Conservation (phyloP, 2,113 vertebrate genomes). For the Coracopsis vasa region DNA sequence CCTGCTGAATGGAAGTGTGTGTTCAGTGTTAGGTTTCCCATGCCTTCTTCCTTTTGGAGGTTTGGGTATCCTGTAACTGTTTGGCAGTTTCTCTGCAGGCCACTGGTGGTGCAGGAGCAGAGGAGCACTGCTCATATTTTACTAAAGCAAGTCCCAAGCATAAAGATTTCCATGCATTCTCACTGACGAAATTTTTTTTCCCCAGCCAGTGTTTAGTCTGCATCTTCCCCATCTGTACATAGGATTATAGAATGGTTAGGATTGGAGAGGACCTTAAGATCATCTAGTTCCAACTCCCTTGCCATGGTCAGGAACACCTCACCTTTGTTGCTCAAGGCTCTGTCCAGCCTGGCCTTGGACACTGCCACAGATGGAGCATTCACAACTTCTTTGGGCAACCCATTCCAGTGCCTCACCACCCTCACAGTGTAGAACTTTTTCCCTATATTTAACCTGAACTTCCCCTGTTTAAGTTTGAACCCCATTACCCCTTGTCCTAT, state of each 20-base stretch:
- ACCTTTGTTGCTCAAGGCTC: background rate
- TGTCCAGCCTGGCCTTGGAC: background rate
- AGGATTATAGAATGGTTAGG: background rate
- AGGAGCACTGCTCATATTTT: background rate
- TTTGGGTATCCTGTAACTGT: background rate
- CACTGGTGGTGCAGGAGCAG: background rate
- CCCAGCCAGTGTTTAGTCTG: background rate
- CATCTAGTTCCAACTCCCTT: background rate
- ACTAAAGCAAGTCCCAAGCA: background rate
- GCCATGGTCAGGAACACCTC: background rate
- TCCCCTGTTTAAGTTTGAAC: background rate
- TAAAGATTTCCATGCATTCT: background rate
- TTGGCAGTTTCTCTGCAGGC: background rate
- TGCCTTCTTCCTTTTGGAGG: background rate
- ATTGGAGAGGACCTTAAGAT: background rate
- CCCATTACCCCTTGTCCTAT: background rate
- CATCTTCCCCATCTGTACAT: background rate
- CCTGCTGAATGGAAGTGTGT: background rate
- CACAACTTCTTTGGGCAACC: background rate
- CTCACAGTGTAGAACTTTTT: background rate
- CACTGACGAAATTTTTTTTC: background rate
- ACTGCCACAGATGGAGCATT: background rate
- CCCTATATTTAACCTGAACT: background rate
- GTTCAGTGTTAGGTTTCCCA: background rate
- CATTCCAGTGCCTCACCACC: background rate